Evolutionary conservation across 2,797 vertebrate genomes (phyloP), one percentile per base, ranked within the genome.

Genomic region (Nothura maculosa): DNA sequence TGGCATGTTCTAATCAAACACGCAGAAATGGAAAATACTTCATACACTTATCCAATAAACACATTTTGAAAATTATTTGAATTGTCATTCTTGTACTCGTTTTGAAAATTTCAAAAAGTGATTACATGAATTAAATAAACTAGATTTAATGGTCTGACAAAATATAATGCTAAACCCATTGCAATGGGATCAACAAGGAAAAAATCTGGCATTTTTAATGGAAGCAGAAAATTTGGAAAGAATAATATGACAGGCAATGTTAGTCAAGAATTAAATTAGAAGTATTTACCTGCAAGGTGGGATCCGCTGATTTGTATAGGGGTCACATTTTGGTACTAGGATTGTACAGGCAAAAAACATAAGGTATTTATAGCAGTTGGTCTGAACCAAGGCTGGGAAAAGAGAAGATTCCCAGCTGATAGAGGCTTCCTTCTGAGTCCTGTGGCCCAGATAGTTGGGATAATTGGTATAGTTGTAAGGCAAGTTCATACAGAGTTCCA

Each of bases 301-400:
- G 36, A 99, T 98, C 80, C 94, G 98, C 25, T 98, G 98, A 88
- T 98, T 98, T n/a, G 97, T 99, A 22, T 97, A 67, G 4, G 97
- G 96, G 69, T 99, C 99, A 96, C 99, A 99, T 95, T 99, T 99
- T n/a, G 99, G 99, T 8, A 99, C 99, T 78, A 99, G 98, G 89
- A 99, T 98, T 2, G 99, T 99, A 92, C 99, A 99, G 91, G 99
- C 99, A 92, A 99, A 99, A 97, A 99, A 99, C 99, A 99, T 99
- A 92, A 99, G 98, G 97, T 99, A 99, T 92, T 98, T 99, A 98
- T 99, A 99, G 96, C 99, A 99, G 97, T 99, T 99, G 62, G 99
- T 99, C 94, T 99, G 99, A 87, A 99, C 99, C 92, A 99, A 98
- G 5, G 99, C 99, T 7, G 99, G 99, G 94, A 99, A 99, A 61